phyloP scores from a whole-genome alignment of 2,888 invertebrate genomes.

The Sthenelais limicola region DNA sequence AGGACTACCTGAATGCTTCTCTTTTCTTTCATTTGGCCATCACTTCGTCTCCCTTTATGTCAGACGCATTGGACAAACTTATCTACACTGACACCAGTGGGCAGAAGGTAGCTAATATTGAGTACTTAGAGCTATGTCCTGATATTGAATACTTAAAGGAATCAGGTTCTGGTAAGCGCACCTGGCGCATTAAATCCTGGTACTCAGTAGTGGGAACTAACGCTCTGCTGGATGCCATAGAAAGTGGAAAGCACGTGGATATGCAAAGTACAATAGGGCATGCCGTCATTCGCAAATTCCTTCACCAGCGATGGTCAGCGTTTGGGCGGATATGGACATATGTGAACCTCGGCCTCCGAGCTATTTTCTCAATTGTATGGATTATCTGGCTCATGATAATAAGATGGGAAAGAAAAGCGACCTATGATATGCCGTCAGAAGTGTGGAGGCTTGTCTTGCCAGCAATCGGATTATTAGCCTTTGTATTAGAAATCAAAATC shows the following conservation, averaged over 20 bases:
- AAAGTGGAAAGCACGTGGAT: conserved; percentile 3
- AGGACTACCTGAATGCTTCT: background rate
- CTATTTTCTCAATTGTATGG: conserved; percentile 11
- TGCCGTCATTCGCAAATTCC: conserved; percentile 2
- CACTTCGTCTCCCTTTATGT: background rate
- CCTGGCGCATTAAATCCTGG: too few relatives aligned
- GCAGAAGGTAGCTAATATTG: background rate
- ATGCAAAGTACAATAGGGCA: too few relatives aligned
- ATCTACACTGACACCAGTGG: background rate
- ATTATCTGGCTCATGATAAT: conserved; percentile 11
- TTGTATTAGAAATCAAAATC: conserved; percentile 10
- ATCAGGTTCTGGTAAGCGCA: too few relatives aligned
- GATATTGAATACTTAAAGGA: too few relatives aligned
- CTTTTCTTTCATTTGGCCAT: background rate
- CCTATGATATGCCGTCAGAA: background rate
- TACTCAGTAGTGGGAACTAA: conserved; percentile 15
- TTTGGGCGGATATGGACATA: conserved; percentile 4
- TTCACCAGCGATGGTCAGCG: conserved; percentile 5
- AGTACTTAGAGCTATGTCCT: background rate
- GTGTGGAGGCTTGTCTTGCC: conserved; percentile 11
- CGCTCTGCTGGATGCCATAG: conserved; percentile 1
- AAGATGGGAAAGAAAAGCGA: conserved; percentile 9
- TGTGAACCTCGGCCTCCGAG: conserved; percentile 10
- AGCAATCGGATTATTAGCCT: background rate
- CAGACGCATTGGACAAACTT: background rate